These are phyloP conservation scores for Reticulitermes speratus DNA, from an alignment of 1,140 invertebrate genomes.

Conservation along the genomic window DNA sequence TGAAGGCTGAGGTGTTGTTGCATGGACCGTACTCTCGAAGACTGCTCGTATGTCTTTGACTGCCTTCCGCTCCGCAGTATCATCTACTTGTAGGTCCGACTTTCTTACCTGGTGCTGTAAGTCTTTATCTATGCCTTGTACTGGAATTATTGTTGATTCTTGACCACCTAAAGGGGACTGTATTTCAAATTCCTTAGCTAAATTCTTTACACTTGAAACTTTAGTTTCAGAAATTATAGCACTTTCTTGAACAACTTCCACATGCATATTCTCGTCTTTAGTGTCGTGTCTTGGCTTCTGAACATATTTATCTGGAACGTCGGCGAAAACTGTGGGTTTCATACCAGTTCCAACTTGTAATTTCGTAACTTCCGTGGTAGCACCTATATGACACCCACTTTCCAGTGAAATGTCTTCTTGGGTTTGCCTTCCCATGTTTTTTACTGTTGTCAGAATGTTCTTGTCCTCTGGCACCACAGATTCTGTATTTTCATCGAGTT, in stretches of 20 bases:
- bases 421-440: background rate
- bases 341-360: too few relatives aligned
- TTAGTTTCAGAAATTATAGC: background rate
- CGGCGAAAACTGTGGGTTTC: too few relatives aligned
- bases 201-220: conserved; percentile 23
- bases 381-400: too few relatives aligned
- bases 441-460: conserved; percentile 18
- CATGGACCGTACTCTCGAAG: conserved; percentile 34
- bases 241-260: conserved; percentile 24
- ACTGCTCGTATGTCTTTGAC: conserved; percentile 33
- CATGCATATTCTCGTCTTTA: background rate
- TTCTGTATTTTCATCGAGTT: conserved; percentile 47
- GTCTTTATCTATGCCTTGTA: too few relatives aligned
- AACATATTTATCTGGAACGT: too few relatives aligned
- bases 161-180: background rate
- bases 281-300: too few relatives aligned
- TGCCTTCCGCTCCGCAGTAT: conserved; percentile 22
- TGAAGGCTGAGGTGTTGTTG: background rate
- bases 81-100: background rate
- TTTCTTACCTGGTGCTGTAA: background rate
- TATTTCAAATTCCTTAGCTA: conserved; percentile 37
- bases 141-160: too few relatives aligned
- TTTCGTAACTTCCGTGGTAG: too few relatives aligned
- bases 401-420: background rate
- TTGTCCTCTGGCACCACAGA: conserved; percentile 42